phyloP scores from a whole-genome alignment of 2,888 invertebrate species.

The Acrobasis suavella region DNA sequence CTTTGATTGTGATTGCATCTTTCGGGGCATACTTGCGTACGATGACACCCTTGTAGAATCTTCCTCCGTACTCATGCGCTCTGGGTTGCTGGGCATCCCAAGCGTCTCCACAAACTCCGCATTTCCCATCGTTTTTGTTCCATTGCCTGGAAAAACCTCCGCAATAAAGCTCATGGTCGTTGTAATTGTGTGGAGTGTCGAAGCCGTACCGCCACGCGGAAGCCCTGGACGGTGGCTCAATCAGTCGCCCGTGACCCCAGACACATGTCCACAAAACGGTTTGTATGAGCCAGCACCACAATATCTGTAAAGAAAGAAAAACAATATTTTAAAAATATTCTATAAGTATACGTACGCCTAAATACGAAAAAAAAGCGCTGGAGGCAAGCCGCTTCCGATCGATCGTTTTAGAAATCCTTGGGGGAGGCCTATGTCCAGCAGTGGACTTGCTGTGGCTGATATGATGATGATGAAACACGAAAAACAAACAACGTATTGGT shows the following conservation, averaged over 20 bases:
- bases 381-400: no score
- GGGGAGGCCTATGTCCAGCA: no score
- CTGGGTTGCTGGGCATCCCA: slow-evolving; percentile 88
- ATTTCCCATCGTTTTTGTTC: slow-evolving; percentile 90
- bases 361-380: no score
- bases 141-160: slow-evolving; percentile 94
- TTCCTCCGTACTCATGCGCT: slow-evolving; percentile 91
- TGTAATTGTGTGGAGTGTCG: slow-evolving; percentile 93
- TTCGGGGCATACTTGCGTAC: slow-evolving; percentile 89
- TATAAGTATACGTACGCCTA: neutral
- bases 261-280: slow-evolving; percentile 58
- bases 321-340: neutral
- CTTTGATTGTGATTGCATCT: slow-evolving; percentile 86
- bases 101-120: slow-evolving; percentile 93
- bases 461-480: no score
- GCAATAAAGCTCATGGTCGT: slow-evolving; percentile 94
- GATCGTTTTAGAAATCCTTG: no score
- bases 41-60: slow-evolving; percentile 91
- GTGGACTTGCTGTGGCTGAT: no score
- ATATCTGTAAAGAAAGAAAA: slow-evolving; percentile 54
- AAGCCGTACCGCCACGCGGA: slow-evolving; percentile 96
- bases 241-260: slow-evolving; percentile 87
- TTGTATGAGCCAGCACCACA: slow-evolving; percentile 63
- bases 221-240: slow-evolving; percentile 93
- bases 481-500: no score